A percentile compares a stretch with the other conserved stretches of the same genome.
phyloP scores from a whole-genome alignment of 1,140 invertebrate genomes.

The Ectropis grisescens region DNA sequence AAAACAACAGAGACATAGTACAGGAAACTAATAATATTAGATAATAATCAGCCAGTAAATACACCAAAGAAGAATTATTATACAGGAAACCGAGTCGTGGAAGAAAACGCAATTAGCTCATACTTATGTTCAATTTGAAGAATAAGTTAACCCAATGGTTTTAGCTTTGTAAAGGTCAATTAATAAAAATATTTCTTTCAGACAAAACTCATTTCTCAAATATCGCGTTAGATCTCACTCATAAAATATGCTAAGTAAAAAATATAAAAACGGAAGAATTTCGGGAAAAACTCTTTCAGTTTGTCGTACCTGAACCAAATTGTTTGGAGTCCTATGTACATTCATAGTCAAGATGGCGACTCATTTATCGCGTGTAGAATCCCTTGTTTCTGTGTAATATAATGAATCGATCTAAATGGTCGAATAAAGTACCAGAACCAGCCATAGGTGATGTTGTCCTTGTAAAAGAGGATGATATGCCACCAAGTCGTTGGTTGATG shows the following conservation, averaged over 20 bases:
- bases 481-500: no score
- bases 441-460: no score
- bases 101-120: conserved; percentile 2
- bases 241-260: conserved; percentile 1
- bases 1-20: no score
- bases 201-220: conserved; percentile 1
- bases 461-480: no score
- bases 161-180: not conserved
- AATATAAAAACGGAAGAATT: conserved; percentile 3
- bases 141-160: not conserved
- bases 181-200: not conserved
- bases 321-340: not conserved
- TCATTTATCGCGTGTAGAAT: not conserved
- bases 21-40: no score
- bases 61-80: no score
- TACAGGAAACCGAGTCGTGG: no score
- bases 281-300: conserved; percentile 1
- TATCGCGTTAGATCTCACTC: conserved; percentile 1
- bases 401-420: no score
- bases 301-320: not conserved
- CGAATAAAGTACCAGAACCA: no score
- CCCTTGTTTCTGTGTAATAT: no score
- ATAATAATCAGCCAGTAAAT: no score
- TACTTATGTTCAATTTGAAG: not conserved
- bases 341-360: not conserved